Evolutionary conservation across 2,888 invertebrate species (phyloP), one percentile per base, ranked within the genome.

Genomic region (Pachliopta kotzebuea): DNA sequence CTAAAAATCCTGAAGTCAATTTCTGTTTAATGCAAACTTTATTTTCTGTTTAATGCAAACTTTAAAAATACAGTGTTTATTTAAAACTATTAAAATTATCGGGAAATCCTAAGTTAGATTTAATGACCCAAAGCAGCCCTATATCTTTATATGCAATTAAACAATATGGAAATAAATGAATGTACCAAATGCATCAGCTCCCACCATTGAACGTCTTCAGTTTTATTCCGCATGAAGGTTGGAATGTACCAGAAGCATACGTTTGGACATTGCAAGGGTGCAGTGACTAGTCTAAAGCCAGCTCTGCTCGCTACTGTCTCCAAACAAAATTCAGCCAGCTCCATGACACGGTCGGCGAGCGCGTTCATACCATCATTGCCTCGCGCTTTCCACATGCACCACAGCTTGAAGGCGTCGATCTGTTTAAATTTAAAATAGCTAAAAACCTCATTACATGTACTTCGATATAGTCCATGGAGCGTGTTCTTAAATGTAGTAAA

Each of bases 161-260:
- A 37, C 2, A 37, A 0, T 37, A 37, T 14, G 11, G 1, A 37
- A n/a, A 20, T 65, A 61, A 68, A 73, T 52, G 11, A 65, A 61
- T 72, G 72, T 70, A 93, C 93, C 85, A 87, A 88, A 71, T 92
- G 92, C 74, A 94, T 84, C 56, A 84, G 66, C 0, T 84, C 80
- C 93, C 93, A 93, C 93, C 93, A 93, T 0, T 76, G 72, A 0
- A 79, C 81, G 72, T 86, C 82, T 69, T 92, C 88, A 45, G 78
- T 75, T 58, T 75, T 72, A 0, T 74, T 81, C 55, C 93, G 79
- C 86, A 94, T 86, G n/a, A 82, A 84, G 50, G 73, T 85, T 0
- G 95, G 93, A 65, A 97, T 93, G 80, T 95, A 98, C 98, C 98
- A 98, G 84, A 98, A 98, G 81, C 97, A 98, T 1, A 98, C 94